phyloP scores from a whole-genome alignment of 2,888 invertebrate genomes.

The Sesia apiformis region DNA sequence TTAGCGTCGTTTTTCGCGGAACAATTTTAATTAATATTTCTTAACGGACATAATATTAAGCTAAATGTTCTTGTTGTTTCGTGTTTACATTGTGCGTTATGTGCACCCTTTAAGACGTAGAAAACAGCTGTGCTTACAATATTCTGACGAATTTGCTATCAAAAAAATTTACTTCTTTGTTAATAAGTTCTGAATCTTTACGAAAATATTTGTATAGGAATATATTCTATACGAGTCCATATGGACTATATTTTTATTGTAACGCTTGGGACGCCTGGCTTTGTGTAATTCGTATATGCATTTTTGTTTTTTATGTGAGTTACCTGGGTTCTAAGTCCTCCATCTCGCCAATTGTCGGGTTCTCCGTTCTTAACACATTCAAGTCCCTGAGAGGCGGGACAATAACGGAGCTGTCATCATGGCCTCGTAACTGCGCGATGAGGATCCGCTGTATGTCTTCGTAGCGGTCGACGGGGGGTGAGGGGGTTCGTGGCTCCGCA shows the following conservation, averaged over 20 bases:
- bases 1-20: conserved; percentile 57
- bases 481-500: conserved; percentile 41
- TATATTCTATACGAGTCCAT: too few species aligned
- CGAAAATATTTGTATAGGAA: too few species aligned
- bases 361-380: conserved; percentile 70
- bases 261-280: too few species aligned
- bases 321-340: conserved; percentile 76
- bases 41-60: conserved; percentile 32
- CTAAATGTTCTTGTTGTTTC: conserved; percentile 22
- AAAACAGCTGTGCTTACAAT: conserved; percentile 5
- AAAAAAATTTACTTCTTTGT: too few species aligned
- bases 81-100: conserved; percentile 16
- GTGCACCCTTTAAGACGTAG: conserved; percentile 4
- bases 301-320: conserved; percentile 6
- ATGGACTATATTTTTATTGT: too few species aligned
- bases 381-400: conserved; percentile 70
- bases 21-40: conserved; percentile 69
- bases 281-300: too few species aligned
- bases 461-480: conserved; percentile 75
- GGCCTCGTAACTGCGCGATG: conserved; percentile 61
- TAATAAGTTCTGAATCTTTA: too few species aligned
- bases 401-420: conserved; percentile 66
- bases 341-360: conserved; percentile 82
- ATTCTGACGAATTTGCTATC: too few species aligned
- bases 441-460: conserved; percentile 76